These are phyloP conservation scores for Hippocampus guttulatus DNA, from an alignment of 2,113 vertebrate genomes.

Conservation along the genomic window DNA sequence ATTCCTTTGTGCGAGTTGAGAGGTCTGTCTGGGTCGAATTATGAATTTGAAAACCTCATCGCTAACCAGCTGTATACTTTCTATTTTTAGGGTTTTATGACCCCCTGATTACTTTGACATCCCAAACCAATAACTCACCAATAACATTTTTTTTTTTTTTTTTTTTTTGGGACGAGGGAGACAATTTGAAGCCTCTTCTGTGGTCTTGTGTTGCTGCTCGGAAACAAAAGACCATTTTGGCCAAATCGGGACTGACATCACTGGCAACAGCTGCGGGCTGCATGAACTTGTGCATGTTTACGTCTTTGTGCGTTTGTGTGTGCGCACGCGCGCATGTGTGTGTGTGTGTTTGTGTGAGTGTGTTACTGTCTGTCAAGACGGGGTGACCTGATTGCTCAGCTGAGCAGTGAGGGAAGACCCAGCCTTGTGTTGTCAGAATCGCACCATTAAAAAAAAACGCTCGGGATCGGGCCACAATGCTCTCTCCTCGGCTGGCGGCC, in stretches of 20 bases:
- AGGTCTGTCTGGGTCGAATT: no score
- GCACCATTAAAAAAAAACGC: conserved; percentile 42
- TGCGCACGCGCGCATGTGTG: neutral
- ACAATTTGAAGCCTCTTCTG: conserved; percentile 39
- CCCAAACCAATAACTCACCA: neutral
- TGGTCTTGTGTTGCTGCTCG: conserved; percentile 40
- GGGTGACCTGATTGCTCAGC: conserved; percentile 78
- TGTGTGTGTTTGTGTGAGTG: conserved; percentile 32
- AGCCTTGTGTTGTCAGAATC: conserved; percentile 55
- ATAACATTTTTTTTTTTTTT: neutral
- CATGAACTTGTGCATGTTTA: conserved; percentile 31
- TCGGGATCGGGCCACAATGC: conserved; percentile 53
- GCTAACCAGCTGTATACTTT: no score
- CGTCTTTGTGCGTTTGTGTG: conserved; percentile 18
- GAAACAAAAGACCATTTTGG: conserved; percentile 63
- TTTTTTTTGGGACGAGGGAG: conserved; percentile 14
- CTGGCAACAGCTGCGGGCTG: conserved; percentile 72
- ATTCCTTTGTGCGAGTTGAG: no score
- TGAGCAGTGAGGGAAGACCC: conserved; percentile 71
- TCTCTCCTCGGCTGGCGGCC: conserved; percentile 28
- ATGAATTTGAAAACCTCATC: no score
- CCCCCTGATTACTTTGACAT: neutral
- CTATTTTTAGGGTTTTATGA: no score
- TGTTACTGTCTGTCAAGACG: conserved; percentile 63
- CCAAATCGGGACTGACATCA: conserved; percentile 70